Evolutionary conservation across 2,113 vertebrate genomes (phyloP).

Genomic region (Leuciscus idus): DNA sequence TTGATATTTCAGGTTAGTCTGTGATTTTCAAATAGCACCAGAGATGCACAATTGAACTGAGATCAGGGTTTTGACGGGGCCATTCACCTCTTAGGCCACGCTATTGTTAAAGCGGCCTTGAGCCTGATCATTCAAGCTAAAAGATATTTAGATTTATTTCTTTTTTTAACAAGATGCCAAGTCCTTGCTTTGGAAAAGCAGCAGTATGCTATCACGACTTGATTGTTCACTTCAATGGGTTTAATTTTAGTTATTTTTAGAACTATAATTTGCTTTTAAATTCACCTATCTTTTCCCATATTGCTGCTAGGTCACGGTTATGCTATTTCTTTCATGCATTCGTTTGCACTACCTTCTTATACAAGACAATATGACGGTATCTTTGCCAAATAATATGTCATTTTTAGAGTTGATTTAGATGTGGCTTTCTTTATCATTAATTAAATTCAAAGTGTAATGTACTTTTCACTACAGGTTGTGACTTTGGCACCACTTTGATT

Average conservation of each 20-base stretch:
- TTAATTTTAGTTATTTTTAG: neutral
- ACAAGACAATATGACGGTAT: neutral
- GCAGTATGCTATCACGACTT: neutral
- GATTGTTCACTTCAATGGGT: neutral
- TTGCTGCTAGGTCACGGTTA: neutral
- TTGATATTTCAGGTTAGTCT: constrained; percentile 22
- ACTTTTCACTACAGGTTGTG: neutral
- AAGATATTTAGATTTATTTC: neutral
- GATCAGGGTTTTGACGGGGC: neutral
- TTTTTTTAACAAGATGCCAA: neutral
- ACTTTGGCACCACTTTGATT: neutral
- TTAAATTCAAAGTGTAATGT: neutral
- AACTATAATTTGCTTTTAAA: neutral
- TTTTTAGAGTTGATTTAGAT: neutral
- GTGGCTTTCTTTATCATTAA: neutral
- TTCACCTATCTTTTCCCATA: neutral
- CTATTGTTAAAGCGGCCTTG: neutral
- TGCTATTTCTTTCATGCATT: neutral
- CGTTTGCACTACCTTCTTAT: neutral
- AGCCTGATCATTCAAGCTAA: neutral
- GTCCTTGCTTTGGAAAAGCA: neutral
- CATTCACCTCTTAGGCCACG: neutral
- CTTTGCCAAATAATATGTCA: neutral
- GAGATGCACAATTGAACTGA: constrained; percentile 2
- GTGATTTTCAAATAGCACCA: neutral